These are phyloP conservation scores for Achatina immaculata DNA, from an alignment of 1,140 invertebrate species.

Conservation along the genomic window DNA sequence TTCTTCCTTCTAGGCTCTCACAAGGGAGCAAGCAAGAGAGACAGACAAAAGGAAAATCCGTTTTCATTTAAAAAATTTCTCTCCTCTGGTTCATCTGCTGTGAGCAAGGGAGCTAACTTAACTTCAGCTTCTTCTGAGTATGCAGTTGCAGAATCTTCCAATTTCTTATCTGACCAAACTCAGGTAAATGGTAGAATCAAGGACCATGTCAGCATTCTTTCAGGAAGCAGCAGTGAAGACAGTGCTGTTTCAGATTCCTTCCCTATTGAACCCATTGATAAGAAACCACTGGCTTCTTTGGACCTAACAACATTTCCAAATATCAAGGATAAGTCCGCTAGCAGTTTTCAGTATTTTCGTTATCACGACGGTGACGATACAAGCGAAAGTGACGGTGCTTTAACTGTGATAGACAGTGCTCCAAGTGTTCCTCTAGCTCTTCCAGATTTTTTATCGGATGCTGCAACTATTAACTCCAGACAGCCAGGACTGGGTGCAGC, in stretches of 20 bases:
- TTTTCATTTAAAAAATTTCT: slow-evolving; percentile 69
- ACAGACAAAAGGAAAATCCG: slow-evolving; percentile 59
- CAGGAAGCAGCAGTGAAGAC: neutral
- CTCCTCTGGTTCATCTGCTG: neutral
- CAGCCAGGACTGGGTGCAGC: neutral
- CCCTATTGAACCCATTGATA: neutral
- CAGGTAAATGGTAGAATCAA: neutral
- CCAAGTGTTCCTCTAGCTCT: slow-evolving; percentile 1
- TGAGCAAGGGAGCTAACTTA: neutral
- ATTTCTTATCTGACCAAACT: neutral
- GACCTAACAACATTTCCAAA: neutral
- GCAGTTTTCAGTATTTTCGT: neutral
- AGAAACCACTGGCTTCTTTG: neutral
- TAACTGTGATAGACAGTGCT: neutral
- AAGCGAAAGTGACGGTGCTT: neutral
- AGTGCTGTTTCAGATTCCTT: neutral
- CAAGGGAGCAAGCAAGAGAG: slow-evolving; percentile 46
- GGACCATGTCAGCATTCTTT: neutral
- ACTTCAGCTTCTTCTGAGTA: neutral
- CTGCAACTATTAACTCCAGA: neutral
- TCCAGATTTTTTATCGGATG: slow-evolving; percentile 34
- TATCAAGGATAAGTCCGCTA: neutral
- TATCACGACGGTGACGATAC: neutral
- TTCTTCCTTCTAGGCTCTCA: no score
- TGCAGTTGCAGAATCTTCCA: neutral